A percentile compares a stretch with the other conserved stretches of the same genome.
phyloP scores from a whole-genome alignment of 2,113 vertebrate genomes.

The Cyanoliseus patagonus region DNA sequence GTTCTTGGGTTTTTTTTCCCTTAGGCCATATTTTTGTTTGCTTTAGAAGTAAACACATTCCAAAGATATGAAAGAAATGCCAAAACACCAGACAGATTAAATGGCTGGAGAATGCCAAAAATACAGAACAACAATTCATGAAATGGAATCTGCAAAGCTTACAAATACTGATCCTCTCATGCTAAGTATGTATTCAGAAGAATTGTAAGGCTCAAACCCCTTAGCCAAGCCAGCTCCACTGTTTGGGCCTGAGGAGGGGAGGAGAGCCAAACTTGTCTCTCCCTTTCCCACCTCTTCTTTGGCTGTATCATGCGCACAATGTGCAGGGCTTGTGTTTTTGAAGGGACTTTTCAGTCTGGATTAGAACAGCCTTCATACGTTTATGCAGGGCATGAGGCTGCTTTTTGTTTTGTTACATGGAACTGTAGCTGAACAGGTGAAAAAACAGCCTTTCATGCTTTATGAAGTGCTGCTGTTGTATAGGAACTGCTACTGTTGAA shows the following conservation, averaged over 20 bases:
- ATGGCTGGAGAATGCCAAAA: not conserved
- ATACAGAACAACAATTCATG: not conserved
- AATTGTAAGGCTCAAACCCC: not conserved
- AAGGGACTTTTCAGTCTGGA: not conserved
- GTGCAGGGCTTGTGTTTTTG: not conserved
- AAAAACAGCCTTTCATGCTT: not conserved
- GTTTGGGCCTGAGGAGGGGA: not conserved
- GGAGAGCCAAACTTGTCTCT: not conserved
- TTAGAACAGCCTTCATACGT: not conserved
- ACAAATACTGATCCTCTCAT: not conserved
- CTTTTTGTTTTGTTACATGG: not conserved
- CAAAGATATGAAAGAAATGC: constrained; percentile 22
- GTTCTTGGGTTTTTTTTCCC: not conserved
- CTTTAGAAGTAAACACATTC: constrained; percentile 13
- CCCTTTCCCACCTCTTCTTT: not conserved
- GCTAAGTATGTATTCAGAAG: not conserved
- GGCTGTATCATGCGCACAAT: not conserved
- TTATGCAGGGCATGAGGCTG: not conserved
- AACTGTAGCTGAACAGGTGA: not conserved
- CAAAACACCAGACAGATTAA: not conserved
- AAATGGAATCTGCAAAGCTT: not conserved
- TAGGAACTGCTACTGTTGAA: not conserved
- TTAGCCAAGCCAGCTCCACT: not conserved
- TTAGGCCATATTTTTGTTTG: not conserved
- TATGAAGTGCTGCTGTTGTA: not conserved